phyloP scores from a whole-genome alignment of 2,888 invertebrate species.

The Nomada ruficornis region DNA sequence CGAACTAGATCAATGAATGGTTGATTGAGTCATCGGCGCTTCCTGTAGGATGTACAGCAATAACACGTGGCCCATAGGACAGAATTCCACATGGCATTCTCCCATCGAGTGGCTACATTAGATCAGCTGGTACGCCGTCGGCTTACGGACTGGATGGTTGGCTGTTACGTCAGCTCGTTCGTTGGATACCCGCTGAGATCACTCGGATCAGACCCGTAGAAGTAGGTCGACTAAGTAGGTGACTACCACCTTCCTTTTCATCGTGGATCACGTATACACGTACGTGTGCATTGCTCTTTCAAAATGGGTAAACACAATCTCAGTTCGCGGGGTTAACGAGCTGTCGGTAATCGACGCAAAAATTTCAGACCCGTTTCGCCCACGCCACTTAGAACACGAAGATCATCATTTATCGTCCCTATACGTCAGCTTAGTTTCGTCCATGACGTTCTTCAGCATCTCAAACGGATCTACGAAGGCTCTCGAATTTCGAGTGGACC shows the following conservation, averaged over 20 bases:
- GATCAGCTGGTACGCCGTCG: conserved; percentile 71
- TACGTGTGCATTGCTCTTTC: conserved; percentile 1
- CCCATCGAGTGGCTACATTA: conserved; percentile 71
- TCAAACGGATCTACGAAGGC: not conserved
- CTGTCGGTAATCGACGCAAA: conserved; percentile 14
- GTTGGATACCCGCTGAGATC: conserved; percentile 69
- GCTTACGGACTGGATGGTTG: conserved; percentile 67
- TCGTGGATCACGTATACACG: conserved; percentile 32
- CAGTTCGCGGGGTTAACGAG: conserved; percentile 25
- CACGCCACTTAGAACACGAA: not conserved
- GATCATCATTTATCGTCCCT: not conserved
- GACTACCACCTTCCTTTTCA: conserved; percentile 67
- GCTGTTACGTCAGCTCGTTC: conserved; percentile 71
- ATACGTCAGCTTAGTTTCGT: not conserved
- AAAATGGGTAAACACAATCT: conserved; percentile 40
- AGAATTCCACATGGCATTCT: conserved; percentile 69
- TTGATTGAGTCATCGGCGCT: conserved; percentile 16
- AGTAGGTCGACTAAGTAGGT: conserved; percentile 73
- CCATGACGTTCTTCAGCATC: not conserved
- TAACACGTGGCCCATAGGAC: conserved; percentile 58
- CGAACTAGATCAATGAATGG: conserved; percentile 10
- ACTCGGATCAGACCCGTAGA: conserved; percentile 65
- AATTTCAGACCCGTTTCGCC: conserved; percentile 2
- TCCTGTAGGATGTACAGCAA: conserved; percentile 39
- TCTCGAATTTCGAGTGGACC: not conserved